A percentile compares a stretch with the other conserved stretches of the same genome.
Evolutionary conservation across 2,113 vertebrate species (phyloP).

Genomic region (Platichthys stellatus): DNA sequence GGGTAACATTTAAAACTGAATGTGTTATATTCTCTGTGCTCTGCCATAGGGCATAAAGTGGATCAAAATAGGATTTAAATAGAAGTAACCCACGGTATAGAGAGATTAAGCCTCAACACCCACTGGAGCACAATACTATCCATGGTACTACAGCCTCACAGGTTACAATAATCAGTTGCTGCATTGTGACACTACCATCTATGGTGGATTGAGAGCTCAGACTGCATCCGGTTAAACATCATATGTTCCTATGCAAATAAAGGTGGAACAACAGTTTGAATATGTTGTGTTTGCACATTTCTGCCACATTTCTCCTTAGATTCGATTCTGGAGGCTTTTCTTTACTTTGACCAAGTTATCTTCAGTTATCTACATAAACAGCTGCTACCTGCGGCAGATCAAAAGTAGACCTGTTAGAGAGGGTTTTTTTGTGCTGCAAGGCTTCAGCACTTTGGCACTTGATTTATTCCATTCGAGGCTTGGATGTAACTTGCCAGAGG

Average conservation of each 20-base stretch:
- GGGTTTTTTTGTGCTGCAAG: slow-evolving; percentile 30
- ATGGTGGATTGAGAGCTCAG: neutral
- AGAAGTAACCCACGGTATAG: neutral
- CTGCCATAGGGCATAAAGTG: neutral
- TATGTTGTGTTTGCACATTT: slow-evolving; percentile 45
- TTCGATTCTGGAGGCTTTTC: slow-evolving; percentile 40
- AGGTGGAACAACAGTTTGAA: slow-evolving; percentile 20
- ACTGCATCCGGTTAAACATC: neutral
- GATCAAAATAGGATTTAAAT: neutral
- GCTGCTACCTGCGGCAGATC: slow-evolving; percentile 43
- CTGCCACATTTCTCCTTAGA: slow-evolving; percentile 49
- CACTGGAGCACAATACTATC: slow-evolving; percentile 1
- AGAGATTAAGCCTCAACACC: slow-evolving; percentile 8
- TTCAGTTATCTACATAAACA: slow-evolving; percentile 45
- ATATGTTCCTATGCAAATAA: neutral
- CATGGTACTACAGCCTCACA: neutral
- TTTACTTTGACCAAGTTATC: slow-evolving; percentile 26
- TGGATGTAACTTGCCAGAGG: slow-evolving; percentile 38
- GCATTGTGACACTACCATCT: neutral
- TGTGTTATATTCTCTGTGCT: neutral
- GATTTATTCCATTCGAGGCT: slow-evolving; percentile 46
- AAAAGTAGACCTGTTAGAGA: slow-evolving; percentile 45
- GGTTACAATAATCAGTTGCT: slow-evolving; percentile 9
- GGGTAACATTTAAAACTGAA: neutral
- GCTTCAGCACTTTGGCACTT: slow-evolving; percentile 40